Evolutionary conservation across 2,797 vertebrate species (phyloP).

Genomic region (Sphenopsis melanotis): DNA sequence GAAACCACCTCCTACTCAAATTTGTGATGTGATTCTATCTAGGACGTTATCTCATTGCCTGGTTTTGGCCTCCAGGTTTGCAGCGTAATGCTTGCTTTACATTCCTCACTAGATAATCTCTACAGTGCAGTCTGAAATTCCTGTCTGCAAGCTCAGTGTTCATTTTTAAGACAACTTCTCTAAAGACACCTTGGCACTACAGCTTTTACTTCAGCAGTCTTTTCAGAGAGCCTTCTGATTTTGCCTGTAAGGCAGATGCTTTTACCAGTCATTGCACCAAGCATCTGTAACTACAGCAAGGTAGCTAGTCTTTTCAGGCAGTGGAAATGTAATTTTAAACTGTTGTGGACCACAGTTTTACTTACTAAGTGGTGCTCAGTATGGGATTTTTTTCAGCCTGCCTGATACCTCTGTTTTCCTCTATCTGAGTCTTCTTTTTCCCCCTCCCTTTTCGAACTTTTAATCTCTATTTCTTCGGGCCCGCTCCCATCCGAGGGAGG

Average conservation of each 20-base stretch:
- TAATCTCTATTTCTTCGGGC: not conserved
- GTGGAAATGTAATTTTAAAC: not conserved
- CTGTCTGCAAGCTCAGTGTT: not conserved
- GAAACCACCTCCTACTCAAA: slow-evolving; percentile 15
- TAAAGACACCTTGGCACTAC: not conserved
- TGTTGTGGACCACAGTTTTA: not conserved
- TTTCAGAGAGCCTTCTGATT: not conserved
- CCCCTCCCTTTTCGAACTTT: not conserved
- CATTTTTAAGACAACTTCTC: not conserved
- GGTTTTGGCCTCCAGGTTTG: not conserved
- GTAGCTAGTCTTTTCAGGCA: not conserved
- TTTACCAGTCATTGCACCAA: not conserved
- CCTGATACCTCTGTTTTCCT: not conserved
- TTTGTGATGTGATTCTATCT: not conserved
- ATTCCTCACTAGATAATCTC: not conserved
- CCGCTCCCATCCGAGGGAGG: not conserved
- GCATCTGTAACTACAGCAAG: not conserved
- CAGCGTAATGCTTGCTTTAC: not conserved
- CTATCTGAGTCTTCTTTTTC: not conserved
- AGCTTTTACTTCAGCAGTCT: not conserved
- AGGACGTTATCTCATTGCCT: not conserved
- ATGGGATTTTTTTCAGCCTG: not conserved
- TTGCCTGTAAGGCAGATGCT: not conserved
- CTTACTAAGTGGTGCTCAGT: not conserved
- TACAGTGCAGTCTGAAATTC: not conserved